These are phyloP conservation scores for Capreolus pygargus DNA, from an alignment of 2,113 vertebrate genomes.

Conservation along the genomic window DNA sequence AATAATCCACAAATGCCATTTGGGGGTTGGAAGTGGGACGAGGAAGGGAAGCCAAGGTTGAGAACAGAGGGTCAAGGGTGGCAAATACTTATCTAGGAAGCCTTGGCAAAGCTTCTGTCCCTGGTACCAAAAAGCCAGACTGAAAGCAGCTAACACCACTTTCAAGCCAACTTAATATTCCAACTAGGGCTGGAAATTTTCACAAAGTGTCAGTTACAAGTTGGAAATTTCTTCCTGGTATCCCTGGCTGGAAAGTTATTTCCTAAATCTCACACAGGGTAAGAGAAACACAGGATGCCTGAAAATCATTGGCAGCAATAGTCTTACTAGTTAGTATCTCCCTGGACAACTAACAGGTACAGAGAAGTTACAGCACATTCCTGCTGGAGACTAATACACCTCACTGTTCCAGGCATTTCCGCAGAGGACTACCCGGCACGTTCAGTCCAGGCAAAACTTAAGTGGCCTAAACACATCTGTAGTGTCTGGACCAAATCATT, in stretches of 20 bases:
- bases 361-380: background rate
- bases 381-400: background rate
- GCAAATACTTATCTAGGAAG: background rate
- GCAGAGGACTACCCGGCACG: background rate
- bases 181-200: background rate
- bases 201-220: background rate
- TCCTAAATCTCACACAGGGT: background rate
- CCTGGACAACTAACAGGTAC: background rate
- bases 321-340: background rate
- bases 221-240: background rate
- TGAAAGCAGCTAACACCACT: background rate
- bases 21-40: background rate
- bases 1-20: background rate
- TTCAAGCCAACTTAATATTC: background rate
- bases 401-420: background rate
- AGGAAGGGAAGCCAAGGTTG: background rate
- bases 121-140: background rate
- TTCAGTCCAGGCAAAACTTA: background rate
- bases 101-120: background rate
- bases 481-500: background rate
- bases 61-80: background rate
- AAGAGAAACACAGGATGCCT: background rate
- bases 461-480: constrained; percentile 20
- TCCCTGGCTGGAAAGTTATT: background rate
- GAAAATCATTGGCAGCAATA: background rate